These are phyloP conservation scores for Prenolepis imparis DNA, from an alignment of 2,888 invertebrate species.

Conservation along the genomic window DNA sequence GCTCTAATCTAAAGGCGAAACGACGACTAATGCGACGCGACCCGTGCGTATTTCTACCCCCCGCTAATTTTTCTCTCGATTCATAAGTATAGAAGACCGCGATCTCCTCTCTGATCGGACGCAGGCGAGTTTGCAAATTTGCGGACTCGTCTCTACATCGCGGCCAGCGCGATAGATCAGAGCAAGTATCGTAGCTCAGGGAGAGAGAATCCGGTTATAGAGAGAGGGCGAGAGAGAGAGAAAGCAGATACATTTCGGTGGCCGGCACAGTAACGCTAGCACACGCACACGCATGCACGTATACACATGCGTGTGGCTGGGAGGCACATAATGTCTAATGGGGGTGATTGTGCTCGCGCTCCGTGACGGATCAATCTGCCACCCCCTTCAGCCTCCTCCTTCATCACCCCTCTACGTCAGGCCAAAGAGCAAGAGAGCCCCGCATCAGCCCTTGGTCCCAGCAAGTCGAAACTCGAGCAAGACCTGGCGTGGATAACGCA, in stretches of 20 bases:
- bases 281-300: conserved; percentile 47
- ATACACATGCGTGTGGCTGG: conserved; percentile 72
- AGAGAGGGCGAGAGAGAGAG: conserved; percentile 24
- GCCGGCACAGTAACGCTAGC: conserved; percentile 69
- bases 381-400: conserved; percentile 80
- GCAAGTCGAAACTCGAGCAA: conserved; percentile 80
- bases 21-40: conserved; percentile 26
- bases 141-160: conserved; percentile 66
- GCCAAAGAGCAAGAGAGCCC: conserved; percentile 54
- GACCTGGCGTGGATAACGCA: conserved; percentile 82
- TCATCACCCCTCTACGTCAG: conserved; percentile 18
- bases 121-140: conserved; percentile 17
- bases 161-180: conserved; percentile 79
- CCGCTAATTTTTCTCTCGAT: conserved; percentile 31
- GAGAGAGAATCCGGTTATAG: conserved; percentile 59
- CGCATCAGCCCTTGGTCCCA: conserved; percentile 72
- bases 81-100: background rate
- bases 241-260: conserved; percentile 81
- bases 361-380: conserved; percentile 86
- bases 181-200: conserved; percentile 81
- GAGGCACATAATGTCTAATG: conserved; percentile 86
- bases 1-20: conserved; percentile 35
- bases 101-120: conserved; percentile 18
- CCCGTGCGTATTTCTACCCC: background rate
- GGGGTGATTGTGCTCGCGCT: conserved; percentile 86